phyloP scores from a whole-genome alignment of 2,888 invertebrate species.

The Eupithecia pulchellata region DNA sequence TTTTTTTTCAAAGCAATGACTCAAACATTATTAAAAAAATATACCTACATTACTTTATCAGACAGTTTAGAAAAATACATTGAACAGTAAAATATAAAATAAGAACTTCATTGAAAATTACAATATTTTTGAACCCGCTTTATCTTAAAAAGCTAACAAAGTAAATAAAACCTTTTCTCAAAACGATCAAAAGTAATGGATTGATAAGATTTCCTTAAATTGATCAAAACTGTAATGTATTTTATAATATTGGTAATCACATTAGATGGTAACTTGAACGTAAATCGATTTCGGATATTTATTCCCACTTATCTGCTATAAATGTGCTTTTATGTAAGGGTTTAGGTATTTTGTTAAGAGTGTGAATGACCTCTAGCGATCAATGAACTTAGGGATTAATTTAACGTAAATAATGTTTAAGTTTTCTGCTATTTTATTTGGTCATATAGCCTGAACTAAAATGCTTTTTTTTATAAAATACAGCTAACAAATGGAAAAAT shows the following conservation, averaged over 20 bases:
- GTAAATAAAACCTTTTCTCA: constrained; percentile 6
- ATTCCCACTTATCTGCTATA: constrained; percentile 25
- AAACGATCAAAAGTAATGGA: constrained; percentile 17
- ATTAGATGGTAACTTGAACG: constrained; percentile 20
- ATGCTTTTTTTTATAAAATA: too few species aligned
- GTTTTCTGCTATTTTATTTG: too few species aligned
- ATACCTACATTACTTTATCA: background rate
- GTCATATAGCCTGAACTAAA: too few species aligned
- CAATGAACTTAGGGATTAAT: too few species aligned
- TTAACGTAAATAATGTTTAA: too few species aligned
- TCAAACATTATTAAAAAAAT: constrained; percentile 3
- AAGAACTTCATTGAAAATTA: background rate
- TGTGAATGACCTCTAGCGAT: too few species aligned
- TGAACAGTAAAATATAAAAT: background rate
- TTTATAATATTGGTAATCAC: constrained; percentile 24
- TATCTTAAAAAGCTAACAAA: constrained; percentile 15
- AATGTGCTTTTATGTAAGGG: too few species aligned
- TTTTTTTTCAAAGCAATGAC: too few species aligned
- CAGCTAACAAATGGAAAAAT: too few species aligned
- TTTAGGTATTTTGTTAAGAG: too few species aligned
- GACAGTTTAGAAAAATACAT: background rate
- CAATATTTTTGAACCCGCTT: background rate
- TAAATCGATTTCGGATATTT: constrained; percentile 26
- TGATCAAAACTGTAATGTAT: constrained; percentile 16
- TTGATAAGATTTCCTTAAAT: constrained; percentile 28